These are phyloP conservation scores for Littorina saxatilis DNA, from an alignment of 1,140 invertebrate genomes.

Conservation along the genomic window DNA sequence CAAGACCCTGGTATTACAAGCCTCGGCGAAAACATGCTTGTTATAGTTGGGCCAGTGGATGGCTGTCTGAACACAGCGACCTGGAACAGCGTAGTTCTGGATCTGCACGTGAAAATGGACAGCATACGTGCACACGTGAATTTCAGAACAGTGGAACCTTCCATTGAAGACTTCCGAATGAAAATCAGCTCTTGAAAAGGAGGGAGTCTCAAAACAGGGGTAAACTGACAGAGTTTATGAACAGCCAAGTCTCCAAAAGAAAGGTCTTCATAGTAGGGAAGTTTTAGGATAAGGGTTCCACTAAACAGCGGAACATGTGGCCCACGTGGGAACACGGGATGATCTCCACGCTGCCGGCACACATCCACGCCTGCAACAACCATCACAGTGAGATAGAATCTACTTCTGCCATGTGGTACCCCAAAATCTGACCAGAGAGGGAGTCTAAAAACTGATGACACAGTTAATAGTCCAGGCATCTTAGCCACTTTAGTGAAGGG, in stretches of 20 bases:
- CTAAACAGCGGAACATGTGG: conserved; percentile 94
- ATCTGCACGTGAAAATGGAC: conserved; percentile 19
- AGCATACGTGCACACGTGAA: neutral
- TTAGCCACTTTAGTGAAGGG: too few species aligned
- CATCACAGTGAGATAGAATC: neutral
- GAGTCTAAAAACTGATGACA: too few species aligned
- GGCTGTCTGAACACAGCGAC: neutral
- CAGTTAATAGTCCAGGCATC: too few species aligned
- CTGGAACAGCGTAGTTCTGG: neutral
- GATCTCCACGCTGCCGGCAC: conserved; percentile 95
- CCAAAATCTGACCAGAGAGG: too few species aligned
- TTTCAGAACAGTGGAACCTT: too few species aligned
- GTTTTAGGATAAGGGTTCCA: too few species aligned
- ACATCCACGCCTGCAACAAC: conserved; percentile 89
- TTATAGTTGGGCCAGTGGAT: conserved; percentile 4
- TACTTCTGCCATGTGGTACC: neutral
- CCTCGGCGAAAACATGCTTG: neutral
- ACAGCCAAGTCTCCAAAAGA: too few species aligned
- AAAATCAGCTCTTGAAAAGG: too few species aligned
- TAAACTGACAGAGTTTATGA: too few species aligned
- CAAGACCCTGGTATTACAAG: neutral
- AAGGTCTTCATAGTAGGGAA: too few species aligned
- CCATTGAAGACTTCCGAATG: too few species aligned
- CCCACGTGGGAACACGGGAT: conserved; percentile 97
- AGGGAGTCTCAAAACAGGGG: too few species aligned